Percentiles rank a stretch among this genome's conserved stretches.
These are phyloP conservation scores for Cynodonichthys magdalenae DNA, from an alignment of 2,797 vertebrate species.

Conservation along the genomic window DNA sequence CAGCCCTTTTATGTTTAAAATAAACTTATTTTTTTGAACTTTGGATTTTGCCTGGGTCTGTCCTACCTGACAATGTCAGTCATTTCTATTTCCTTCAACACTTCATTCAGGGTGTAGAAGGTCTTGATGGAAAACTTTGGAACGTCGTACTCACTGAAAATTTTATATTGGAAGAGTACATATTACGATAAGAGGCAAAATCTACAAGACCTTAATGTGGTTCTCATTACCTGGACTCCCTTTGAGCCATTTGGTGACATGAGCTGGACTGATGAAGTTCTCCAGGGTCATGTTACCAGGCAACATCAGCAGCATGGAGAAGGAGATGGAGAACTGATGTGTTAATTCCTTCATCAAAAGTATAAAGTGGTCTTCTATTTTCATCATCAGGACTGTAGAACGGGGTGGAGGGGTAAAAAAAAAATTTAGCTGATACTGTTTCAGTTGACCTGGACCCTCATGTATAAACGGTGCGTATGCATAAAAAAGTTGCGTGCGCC, in stretches of 20 bases:
- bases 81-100: conserved; percentile 79
- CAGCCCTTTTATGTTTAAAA: too few species aligned
- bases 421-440: conserved; percentile 45
- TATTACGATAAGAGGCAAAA: too few species aligned
- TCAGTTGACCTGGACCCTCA: conserved; percentile 58
- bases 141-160: conserved; percentile 49
- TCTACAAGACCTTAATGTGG: too few species aligned
- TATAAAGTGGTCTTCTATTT: conserved; percentile 10
- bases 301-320: conserved; percentile 74
- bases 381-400: conserved; percentile 82
- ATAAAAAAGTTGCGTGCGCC: too few species aligned
- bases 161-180: too few species aligned
- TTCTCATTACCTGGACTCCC: conserved; percentile 49
- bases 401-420: conserved; percentile 25
- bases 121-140: conserved; percentile 82
- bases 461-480: too few species aligned
- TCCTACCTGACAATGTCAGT: too few species aligned
- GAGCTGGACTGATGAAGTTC: too few species aligned
- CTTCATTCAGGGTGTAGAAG: conserved; percentile 60
- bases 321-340: conserved; percentile 70
- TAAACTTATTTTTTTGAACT: too few species aligned
- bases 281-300: too few species aligned
- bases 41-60: too few species aligned
- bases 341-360: conserved; percentile 56
- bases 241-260: conserved; percentile 67